A percentile compares a stretch with the other conserved stretches of the same genome.
These are phyloP conservation scores for Blastomussa wellsi DNA, from an alignment of 92 coral and sea anemone genomes.

Conservation along the genomic window DNA sequence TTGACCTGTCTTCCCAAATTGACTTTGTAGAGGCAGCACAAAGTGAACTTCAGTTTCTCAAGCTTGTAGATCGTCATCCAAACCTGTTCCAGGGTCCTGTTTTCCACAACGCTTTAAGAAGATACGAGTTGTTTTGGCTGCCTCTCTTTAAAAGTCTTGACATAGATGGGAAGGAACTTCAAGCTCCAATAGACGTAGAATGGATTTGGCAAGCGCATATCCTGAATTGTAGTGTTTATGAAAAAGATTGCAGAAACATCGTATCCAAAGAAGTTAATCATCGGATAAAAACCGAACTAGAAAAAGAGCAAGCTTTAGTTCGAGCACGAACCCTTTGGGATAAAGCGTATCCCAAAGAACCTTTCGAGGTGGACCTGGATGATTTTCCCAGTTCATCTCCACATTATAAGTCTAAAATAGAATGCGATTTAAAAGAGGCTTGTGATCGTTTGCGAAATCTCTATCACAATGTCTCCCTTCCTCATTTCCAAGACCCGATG, in stretches of 20 bases:
- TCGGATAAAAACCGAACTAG: conserved; percentile 36
- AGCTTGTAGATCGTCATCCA: conserved; percentile 44
- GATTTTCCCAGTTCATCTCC: conserved; percentile 33
- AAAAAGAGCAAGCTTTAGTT: conserved; percentile 42
- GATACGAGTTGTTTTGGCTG: conserved; percentile 54
- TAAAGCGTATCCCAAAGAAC: conserved; percentile 47
- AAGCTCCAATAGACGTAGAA: conserved; percentile 64
- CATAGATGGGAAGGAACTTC: conserved; percentile 45
- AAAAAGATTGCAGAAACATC: conserved; percentile 58
- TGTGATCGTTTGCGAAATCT: conserved; percentile 40
- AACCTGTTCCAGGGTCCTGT: conserved; percentile 46
- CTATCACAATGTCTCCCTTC: conserved; percentile 47
- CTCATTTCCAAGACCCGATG: conserved; percentile 36
- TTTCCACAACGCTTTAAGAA: conserved; percentile 56
- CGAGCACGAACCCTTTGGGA: conserved; percentile 54
- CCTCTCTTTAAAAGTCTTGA: conserved; percentile 30
- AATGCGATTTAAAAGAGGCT: conserved; percentile 42
- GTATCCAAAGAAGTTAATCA: conserved; percentile 58
- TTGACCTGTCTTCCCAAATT: conserved; percentile 2
- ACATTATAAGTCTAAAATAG: conserved; percentile 18
- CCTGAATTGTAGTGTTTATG: conserved; percentile 59
- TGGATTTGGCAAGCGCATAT: conserved; percentile 71
- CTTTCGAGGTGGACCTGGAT: conserved; percentile 54
- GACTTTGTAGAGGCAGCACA: conserved; percentile 49
- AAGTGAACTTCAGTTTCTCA: conserved; percentile 41